Evolutionary conservation across 2,888 invertebrate genomes (phyloP), one percentile per base, ranked within the genome.

Genomic region (Aromia moschata): DNA sequence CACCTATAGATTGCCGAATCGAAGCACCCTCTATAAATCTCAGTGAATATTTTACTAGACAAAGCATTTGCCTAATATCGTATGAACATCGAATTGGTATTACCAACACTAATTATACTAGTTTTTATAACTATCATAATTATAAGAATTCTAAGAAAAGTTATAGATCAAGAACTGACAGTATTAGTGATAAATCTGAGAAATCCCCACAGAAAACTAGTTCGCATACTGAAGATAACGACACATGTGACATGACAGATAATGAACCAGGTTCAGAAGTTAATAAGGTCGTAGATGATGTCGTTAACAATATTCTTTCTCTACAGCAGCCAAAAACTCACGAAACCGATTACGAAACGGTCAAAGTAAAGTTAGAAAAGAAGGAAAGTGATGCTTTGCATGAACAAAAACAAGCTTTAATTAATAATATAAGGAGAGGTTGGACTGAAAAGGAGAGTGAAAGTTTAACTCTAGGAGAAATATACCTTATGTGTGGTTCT

Each of bases 391-490:
- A 63, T 40, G 38, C 44, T 10, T 44, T 40, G 11, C 15, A 60
- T 33, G 30, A 56, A 44, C 54, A 62, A 31, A 60, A 58, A 55
- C 56, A 59, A 46, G 61, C 53, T 31, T 70, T 76, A 64, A 77
- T 80, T 37, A 68, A 68, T 16, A 84, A 84, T 75, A 83, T 88
- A 11, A 78, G 82, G 60, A 81, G 82, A 58, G 96, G 96, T 0
- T 96, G 96, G 95, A 94, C 91, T 51, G 76, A 85, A 5, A 82
- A 85, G 11, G 90, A 90, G 74, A 88, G 90, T 0, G 91, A 90
- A 4, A 89, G 91, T 25, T 85, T 96, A 37, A 93, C 94, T 2
- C 85, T 97, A 20, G 96, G 96, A 0, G 96, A 97, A 81, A 81
- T 96, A 55, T 96, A 94, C 81, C 84, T 96, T 45, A 93, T 96